Evolutionary conservation across 2,113 vertebrate genomes (phyloP).

Genomic region (Poicephalus meyeri): DNA sequence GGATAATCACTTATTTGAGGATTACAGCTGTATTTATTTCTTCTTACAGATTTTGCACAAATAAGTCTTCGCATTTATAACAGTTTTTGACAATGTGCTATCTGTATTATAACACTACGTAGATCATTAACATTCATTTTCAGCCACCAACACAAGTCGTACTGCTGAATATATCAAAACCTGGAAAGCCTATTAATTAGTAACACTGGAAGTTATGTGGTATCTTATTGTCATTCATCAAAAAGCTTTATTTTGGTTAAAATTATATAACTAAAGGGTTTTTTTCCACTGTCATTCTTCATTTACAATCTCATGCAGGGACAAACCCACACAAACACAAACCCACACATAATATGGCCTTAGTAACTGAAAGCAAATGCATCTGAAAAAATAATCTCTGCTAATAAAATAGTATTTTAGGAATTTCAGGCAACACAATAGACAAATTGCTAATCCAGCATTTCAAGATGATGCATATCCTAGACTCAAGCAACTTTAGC

Average conservation of each 20-base stretch:
- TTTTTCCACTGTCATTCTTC: slow-evolving; percentile 14
- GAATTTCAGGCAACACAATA: not conserved
- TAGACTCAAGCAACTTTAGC: not conserved
- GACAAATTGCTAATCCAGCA: not conserved
- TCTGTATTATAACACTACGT: slow-evolving; percentile 16
- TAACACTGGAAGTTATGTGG: slow-evolving; percentile 15
- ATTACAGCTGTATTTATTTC: not conserved
- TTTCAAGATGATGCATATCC: not conserved
- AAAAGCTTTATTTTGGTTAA: slow-evolving; percentile 62
- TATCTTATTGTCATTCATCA: slow-evolving; percentile 49
- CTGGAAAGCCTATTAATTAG: slow-evolving; percentile 62
- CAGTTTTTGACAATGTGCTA: slow-evolving; percentile 48
- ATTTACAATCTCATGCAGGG: slow-evolving; percentile 39
- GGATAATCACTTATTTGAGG: not conserved
- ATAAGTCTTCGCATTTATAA: slow-evolving; percentile 15
- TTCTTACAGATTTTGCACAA: not conserved
- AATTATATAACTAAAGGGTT: not conserved
- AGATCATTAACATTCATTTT: slow-evolving; percentile 44
- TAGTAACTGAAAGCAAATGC: slow-evolving; percentile 35
- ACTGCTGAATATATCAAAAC: slow-evolving; percentile 47
- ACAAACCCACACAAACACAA: slow-evolving; percentile 29
- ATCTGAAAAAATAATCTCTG: not conserved
- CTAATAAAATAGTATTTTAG: not conserved
- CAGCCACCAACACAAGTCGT: slow-evolving; percentile 49
- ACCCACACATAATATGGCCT: slow-evolving; percentile 33